phyloP scores from a whole-genome alignment of 2,888 invertebrate genomes.

The Ernsta delagoae region DNA sequence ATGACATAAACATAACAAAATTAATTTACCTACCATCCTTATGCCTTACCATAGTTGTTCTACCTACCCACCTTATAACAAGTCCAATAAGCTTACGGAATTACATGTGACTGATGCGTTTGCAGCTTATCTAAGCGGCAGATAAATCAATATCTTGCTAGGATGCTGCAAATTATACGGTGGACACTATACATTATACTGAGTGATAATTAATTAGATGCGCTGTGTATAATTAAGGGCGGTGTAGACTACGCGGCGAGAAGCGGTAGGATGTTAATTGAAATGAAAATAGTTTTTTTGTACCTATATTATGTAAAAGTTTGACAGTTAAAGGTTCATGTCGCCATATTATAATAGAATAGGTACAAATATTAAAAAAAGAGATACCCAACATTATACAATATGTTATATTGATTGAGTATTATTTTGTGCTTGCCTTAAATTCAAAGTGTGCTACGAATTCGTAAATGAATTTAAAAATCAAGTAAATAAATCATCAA shows the following conservation, averaged over 20 bases:
- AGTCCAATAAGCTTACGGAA: slow-evolving; percentile 28
- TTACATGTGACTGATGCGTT: slow-evolving; percentile 24
- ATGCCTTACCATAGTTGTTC: background rate
- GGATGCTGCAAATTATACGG: slow-evolving; percentile 28
- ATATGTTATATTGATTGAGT: too few relatives aligned
- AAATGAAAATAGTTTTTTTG: too few relatives aligned
- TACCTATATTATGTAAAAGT: too few relatives aligned
- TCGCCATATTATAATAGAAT: too few relatives aligned
- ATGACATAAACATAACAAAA: slow-evolving; percentile 5
- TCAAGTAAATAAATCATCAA: too few relatives aligned
- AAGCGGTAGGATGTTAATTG: background rate
- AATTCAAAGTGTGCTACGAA: too few relatives aligned
- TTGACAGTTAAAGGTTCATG: too few relatives aligned
- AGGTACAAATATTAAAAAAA: too few relatives aligned
- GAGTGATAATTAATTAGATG: slow-evolving; percentile 32
- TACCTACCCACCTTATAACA: slow-evolving; percentile 29
- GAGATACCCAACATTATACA: too few relatives aligned
- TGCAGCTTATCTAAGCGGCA: slow-evolving; percentile 21
- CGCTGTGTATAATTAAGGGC: slow-evolving; percentile 22
- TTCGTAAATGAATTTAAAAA: too few relatives aligned
- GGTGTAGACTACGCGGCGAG: slow-evolving; percentile 10
- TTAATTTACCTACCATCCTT: slow-evolving; percentile 6
- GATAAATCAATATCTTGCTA: slow-evolving; percentile 32
- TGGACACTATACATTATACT: slow-evolving; percentile 33
- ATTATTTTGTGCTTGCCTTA: too few relatives aligned